Conservation (phyloP, 2,113 vertebrate species). For the Podocnemis expansa region DNA sequence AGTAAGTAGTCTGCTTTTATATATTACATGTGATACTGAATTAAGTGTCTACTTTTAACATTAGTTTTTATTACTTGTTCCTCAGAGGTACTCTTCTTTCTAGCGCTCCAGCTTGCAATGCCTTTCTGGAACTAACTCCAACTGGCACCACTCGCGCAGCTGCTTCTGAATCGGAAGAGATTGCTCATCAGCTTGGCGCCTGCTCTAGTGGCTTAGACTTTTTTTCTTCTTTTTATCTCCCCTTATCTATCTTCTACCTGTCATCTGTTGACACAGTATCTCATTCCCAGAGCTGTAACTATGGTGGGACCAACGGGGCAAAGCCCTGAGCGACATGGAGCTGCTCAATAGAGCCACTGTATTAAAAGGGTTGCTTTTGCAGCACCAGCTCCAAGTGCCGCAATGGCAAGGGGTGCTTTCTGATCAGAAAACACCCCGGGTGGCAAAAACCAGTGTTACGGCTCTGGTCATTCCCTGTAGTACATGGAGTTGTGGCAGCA, state of each 20-base stretch:
- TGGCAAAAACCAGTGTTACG: too few species aligned
- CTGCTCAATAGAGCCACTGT: too few species aligned
- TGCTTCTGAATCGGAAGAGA: not conserved
- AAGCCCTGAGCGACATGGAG: too few species aligned
- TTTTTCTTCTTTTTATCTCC: not conserved
- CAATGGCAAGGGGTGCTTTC: too few species aligned
- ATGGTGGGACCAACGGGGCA: too few species aligned
- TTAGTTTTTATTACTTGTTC: not conserved
- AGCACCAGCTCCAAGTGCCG: too few species aligned
- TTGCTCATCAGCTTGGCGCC: not conserved
- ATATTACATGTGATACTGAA: not conserved
- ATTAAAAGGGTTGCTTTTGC: too few species aligned
- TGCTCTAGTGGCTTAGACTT: not conserved
- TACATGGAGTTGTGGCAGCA: not conserved
- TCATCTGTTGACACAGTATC: not conserved
- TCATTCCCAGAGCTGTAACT: too few species aligned
- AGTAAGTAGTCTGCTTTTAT: conserved; percentile 72
- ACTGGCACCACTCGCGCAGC: not conserved
- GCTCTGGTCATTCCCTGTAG: not conserved
- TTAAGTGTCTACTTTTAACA: not conserved
- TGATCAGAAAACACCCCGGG: too few species aligned
- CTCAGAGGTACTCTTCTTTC: not conserved
- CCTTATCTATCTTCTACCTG: not conserved
- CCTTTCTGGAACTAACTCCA: not conserved
- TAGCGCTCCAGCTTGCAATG: not conserved